phyloP scores from a whole-genome alignment of 2,797 vertebrate species.

The Pitangus sulphuratus region DNA sequence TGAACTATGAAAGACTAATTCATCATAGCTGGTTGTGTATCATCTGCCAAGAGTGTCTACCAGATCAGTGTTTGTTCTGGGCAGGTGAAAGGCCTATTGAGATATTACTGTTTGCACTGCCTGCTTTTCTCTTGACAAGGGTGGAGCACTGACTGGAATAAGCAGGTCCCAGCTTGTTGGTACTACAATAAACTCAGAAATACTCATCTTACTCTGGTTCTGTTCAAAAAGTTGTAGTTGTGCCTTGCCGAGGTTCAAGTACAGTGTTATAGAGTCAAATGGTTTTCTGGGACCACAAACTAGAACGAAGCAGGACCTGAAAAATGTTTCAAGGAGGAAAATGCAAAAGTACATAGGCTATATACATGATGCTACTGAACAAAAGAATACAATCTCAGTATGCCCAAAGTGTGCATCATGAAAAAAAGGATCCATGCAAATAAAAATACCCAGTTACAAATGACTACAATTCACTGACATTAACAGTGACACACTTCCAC shows the following conservation, averaged over 20 bases:
- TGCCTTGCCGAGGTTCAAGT: background rate
- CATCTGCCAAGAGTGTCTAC: background rate
- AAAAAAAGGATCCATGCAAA: background rate
- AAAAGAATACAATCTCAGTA: background rate
- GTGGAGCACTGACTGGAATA: background rate
- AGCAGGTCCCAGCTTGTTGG: background rate
- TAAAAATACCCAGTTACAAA: background rate
- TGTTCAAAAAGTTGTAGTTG: background rate
- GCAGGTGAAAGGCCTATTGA: constrained; percentile 24
- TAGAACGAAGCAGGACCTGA: background rate
- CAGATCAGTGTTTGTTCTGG: background rate
- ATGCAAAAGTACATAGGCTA: background rate
- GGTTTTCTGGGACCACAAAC: background rate
- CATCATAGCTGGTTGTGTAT: background rate
- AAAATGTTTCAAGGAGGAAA: background rate
- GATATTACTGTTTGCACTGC: background rate
- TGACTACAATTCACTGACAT: background rate
- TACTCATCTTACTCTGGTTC: background rate
- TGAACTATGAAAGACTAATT: background rate
- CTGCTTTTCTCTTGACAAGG: background rate
- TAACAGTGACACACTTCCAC: background rate
- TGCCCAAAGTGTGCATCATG: background rate
- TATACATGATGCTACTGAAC: background rate
- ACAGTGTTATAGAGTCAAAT: background rate
- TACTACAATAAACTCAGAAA: background rate